Conservation (phyloP, 1,140 invertebrate genomes). For the Carcinoscorpius rotundicauda region DNA sequence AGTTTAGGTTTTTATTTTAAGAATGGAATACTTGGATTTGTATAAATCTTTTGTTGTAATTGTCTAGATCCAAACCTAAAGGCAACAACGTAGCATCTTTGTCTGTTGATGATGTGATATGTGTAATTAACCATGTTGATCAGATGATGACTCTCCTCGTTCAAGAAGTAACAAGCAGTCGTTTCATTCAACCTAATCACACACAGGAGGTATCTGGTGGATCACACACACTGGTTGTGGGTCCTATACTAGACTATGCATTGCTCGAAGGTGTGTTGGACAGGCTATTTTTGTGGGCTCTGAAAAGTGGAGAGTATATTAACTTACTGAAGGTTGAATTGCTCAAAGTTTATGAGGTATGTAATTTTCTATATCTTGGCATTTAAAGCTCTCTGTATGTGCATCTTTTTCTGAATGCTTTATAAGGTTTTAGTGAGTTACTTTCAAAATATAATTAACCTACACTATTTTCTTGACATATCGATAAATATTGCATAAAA, state of each 20-base stretch:
- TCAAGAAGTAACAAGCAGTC: constrained; percentile 49
- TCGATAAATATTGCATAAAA: too few relatives aligned
- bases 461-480: too few relatives aligned
- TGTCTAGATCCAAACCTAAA: background rate
- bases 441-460: too few relatives aligned
- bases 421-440: too few relatives aligned
- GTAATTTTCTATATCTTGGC: constrained; percentile 1
- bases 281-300: constrained; percentile 40
- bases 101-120: constrained; percentile 62
- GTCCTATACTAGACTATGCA: constrained; percentile 39
- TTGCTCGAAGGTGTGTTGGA: constrained; percentile 40
- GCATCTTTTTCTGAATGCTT: too few relatives aligned
- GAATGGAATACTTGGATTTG: background rate
- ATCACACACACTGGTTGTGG: constrained; percentile 26
- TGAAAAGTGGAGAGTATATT: constrained; percentile 34
- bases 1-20: background rate
- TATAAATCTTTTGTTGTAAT: background rate
- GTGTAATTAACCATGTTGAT: constrained; percentile 81
- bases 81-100: background rate
- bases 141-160: constrained; percentile 81
- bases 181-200: constrained; percentile 17
- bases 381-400: too few relatives aligned
- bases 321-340: constrained; percentile 70
- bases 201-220: background rate
- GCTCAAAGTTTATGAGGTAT: constrained; percentile 58